phyloP scores from a whole-genome alignment of 2,888 invertebrate species.

The Kuschelorhynchus macadamiae region DNA sequence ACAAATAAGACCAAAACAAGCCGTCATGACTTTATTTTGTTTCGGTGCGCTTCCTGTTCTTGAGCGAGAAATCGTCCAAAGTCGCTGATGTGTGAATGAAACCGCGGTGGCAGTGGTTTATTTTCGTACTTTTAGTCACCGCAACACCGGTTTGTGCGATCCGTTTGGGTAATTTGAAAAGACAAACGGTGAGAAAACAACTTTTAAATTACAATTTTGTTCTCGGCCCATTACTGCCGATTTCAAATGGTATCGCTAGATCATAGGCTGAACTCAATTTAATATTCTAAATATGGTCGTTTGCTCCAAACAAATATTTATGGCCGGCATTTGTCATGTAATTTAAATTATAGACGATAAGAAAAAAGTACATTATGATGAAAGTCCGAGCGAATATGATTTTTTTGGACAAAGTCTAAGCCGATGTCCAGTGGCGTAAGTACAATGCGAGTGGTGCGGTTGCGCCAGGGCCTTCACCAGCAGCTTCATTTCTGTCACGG shows the following conservation, averaged over 20 bases:
- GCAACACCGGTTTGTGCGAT: slow-evolving; percentile 33
- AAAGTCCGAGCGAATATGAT: too few relatives aligned
- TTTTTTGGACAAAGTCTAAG: too few relatives aligned
- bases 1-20: background rate
- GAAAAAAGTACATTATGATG: too few relatives aligned
- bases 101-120: slow-evolving; percentile 32
- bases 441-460: too few relatives aligned
- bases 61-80: slow-evolving; percentile 35
- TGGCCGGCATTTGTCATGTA: too few relatives aligned
- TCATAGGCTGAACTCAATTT: too few relatives aligned
- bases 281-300: too few relatives aligned
- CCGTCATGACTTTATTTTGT: slow-evolving; percentile 13
- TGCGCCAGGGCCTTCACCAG: too few relatives aligned
- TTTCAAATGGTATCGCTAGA: slow-evolving; percentile 1
- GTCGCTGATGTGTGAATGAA: slow-evolving; percentile 41
- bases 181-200: slow-evolving; percentile 35
- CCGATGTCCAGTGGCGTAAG: too few relatives aligned
- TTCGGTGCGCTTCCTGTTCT: slow-evolving; percentile 37
- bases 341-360: too few relatives aligned
- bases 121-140: slow-evolving; percentile 40
- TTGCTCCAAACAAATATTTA: too few relatives aligned
- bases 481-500: too few relatives aligned
- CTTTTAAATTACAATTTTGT: slow-evolving; percentile 17
- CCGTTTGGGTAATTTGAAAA: slow-evolving; percentile 24
- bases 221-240: background rate